phyloP scores from a whole-genome alignment of 2,113 vertebrate species.

The Opisthocomus hoazin region DNA sequence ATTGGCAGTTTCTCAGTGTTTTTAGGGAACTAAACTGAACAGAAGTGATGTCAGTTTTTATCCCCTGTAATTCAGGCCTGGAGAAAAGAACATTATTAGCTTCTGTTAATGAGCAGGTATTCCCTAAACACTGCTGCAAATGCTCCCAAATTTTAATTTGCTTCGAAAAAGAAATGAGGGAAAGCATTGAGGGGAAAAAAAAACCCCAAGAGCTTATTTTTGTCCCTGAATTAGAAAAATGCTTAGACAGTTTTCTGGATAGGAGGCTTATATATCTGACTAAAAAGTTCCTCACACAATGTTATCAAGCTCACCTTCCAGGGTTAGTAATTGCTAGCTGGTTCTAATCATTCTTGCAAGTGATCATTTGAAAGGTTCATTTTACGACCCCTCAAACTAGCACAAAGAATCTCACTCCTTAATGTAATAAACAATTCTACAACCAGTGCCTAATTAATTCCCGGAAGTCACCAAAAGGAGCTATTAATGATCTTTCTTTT shows the following conservation, averaged over 20 bases:
- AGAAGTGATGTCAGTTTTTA: not conserved
- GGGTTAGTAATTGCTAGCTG: conserved; percentile 39
- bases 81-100: conserved; percentile 2
- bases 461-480: conserved; percentile 41
- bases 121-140: conserved; percentile 21
- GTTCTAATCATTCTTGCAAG: conserved; percentile 60
- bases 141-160: conserved; percentile 3
- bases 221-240: not conserved
- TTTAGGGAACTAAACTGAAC: not conserved
- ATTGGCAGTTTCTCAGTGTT: not conserved
- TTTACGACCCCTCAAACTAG: conserved; percentile 67
- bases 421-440: conserved; percentile 66
- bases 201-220: not conserved
- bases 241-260: not conserved
- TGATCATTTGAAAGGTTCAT: conserved; percentile 61
- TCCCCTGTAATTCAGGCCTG: not conserved
- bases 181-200: not conserved
- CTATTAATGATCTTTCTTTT: conserved; percentile 62
- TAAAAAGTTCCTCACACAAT: conserved; percentile 11
- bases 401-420: conserved; percentile 55
- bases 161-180: not conserved
- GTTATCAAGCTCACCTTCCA: conserved; percentile 22
- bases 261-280: not conserved
- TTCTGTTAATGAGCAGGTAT: conserved; percentile 41
- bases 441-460: conserved; percentile 69